Evolutionary conservation across 2,888 invertebrate genomes (phyloP).

Genomic region (Drosophila falleni): DNA sequence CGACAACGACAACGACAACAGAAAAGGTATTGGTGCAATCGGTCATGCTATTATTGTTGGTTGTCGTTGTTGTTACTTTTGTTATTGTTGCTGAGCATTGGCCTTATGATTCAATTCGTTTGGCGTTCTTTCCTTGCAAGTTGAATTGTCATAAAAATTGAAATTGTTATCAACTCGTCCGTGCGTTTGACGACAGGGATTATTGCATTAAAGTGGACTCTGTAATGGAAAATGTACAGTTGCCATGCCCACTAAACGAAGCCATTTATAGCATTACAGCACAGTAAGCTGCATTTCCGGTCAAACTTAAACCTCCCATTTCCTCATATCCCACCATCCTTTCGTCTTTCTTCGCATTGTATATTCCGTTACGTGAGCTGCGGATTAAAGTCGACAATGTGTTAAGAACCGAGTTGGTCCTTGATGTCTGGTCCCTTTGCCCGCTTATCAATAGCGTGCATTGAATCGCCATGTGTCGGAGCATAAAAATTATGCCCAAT

Average conservation of each 20-base stretch:
- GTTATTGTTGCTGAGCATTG: constrained; percentile 17
- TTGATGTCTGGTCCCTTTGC: neutral
- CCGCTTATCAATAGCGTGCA: constrained; percentile 52
- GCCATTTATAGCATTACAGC: constrained; percentile 59
- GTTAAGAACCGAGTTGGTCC: constrained; percentile 27
- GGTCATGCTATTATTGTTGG: constrained; percentile 69
- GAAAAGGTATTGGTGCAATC: constrained; percentile 70
- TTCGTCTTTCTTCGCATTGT: neutral
- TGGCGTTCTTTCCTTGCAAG: constrained; percentile 57
- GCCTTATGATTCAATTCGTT: constrained; percentile 49
- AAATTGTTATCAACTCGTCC: constrained; percentile 82
- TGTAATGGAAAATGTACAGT: constrained; percentile 70
- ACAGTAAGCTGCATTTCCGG: constrained; percentile 46
- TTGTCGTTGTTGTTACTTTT: constrained; percentile 29
- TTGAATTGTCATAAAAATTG: constrained; percentile 81
- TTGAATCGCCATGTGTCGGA: constrained; percentile 50
- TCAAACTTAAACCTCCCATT: neutral
- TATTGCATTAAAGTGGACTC: constrained; percentile 75
- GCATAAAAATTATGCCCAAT: constrained; percentile 42
- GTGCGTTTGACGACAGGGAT: constrained; percentile 77
- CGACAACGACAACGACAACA: constrained; percentile 51
- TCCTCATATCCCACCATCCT: neutral
- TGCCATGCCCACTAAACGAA: constrained; percentile 42
- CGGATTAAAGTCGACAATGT: constrained; percentile 61
- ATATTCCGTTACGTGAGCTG: constrained; percentile 39